Percentiles rank a stretch among this genome's conserved stretches.
Evolutionary conservation across 2,113 vertebrate species (phyloP).

Genomic region (Electrona antarctica): DNA sequence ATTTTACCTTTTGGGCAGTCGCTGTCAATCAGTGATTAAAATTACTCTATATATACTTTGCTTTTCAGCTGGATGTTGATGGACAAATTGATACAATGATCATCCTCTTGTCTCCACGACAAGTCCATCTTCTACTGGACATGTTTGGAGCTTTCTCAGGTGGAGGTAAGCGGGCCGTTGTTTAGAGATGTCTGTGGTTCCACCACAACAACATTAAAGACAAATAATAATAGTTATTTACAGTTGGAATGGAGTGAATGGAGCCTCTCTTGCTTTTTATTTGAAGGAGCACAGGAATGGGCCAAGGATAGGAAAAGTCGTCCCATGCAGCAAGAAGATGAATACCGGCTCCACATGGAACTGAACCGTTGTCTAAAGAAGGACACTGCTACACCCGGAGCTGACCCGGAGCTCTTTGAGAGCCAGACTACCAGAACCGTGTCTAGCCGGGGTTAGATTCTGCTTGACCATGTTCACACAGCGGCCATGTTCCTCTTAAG

Average conservation of each 20-base stretch:
- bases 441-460: slow-evolving; percentile 89
- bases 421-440: slow-evolving; percentile 88
- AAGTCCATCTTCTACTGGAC: slow-evolving; percentile 93
- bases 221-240: neutral
- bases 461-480: no score
- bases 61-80: slow-evolving; percentile 89
- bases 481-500: no score
- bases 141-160: slow-evolving; percentile 91
- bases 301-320: slow-evolving; percentile 91
- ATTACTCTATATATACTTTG: slow-evolving; percentile 2
- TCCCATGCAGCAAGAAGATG: slow-evolving; percentile 96
- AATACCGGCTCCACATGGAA: slow-evolving; percentile 96
- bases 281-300: slow-evolving; percentile 84
- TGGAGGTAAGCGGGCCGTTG: slow-evolving; percentile 79
- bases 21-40: neutral
- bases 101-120: slow-evolving; percentile 90
- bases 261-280: neutral
- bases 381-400: slow-evolving; percentile 81
- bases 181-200: neutral
- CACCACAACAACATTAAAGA: no score
- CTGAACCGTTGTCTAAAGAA: slow-evolving; percentile 92
- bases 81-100: slow-evolving; percentile 90
- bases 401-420: slow-evolving; percentile 91
- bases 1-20: neutral
- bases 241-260: neutral